A percentile compares a stretch with the other conserved stretches of the same genome.
Evolutionary conservation across 2,113 vertebrate genomes (phyloP).

Genomic region (Puma concolor): DNA sequence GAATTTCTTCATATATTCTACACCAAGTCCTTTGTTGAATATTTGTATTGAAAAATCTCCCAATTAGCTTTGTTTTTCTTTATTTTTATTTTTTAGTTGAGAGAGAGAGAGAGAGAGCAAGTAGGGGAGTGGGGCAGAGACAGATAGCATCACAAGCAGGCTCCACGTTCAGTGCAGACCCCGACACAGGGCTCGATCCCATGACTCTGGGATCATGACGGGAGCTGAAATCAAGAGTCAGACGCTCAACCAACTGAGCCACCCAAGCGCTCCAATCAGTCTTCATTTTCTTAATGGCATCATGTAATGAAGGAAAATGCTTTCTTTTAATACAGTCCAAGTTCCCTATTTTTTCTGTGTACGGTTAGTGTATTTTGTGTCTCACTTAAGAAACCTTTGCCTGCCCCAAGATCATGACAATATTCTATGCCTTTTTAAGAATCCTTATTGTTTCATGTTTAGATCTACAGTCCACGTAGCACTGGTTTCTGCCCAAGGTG

Average conservation of each 20-base stretch:
- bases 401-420: background rate
- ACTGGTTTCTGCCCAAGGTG: background rate
- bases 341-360: background rate
- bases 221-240: no score
- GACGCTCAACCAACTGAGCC: no score
- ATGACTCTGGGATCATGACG: no score
- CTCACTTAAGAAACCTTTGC: background rate
- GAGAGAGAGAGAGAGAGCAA: no score
- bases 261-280: background rate
- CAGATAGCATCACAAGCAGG: no score
- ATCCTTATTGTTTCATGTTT: slow-evolving; percentile 17
- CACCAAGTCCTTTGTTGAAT: background rate
- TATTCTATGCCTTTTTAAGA: background rate
- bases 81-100: no score
- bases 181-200: no score
- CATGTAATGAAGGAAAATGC: background rate
- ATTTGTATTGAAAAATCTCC: background rate
- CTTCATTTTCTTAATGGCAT: slow-evolving; percentile 24
- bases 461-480: background rate
- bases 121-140: no score
- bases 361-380: background rate
- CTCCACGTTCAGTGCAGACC: no score
- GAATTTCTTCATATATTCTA: background rate
- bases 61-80: no score
- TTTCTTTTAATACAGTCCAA: background rate